phyloP scores from a whole-genome alignment of 2,113 vertebrate species.

The Aramus guarauna region DNA sequence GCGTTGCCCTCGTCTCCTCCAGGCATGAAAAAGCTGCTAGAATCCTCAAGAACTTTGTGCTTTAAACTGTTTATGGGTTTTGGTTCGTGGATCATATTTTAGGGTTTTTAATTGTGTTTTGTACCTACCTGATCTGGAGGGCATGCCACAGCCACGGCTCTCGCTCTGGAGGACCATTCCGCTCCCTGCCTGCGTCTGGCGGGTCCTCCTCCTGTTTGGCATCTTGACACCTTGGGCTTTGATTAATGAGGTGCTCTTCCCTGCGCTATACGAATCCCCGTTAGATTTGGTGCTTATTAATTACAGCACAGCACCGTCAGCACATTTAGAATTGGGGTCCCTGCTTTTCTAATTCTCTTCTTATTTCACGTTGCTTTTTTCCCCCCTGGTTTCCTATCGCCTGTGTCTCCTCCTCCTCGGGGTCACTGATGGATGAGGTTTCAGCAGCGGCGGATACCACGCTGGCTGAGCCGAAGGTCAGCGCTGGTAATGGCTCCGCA shows the following conservation, averaged over 20 bases:
- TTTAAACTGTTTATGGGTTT: fast-evolving
- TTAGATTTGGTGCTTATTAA: slow-evolving; percentile 56
- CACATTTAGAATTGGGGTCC: slow-evolving; percentile 47
- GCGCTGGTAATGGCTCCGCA: not conserved
- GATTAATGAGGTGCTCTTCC: slow-evolving; percentile 60
- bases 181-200: not conserved
- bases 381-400: not conserved
- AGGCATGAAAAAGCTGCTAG: not conserved
- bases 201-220: slow-evolving; percentile 32
- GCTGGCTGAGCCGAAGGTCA: slow-evolving; percentile 5
- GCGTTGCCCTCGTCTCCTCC: not conserved
- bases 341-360: slow-evolving; percentile 51
- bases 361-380: not conserved
- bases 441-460: not conserved
- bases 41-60: not conserved
- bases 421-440: slow-evolving; percentile 52
- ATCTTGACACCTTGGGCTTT: slow-evolving; percentile 41
- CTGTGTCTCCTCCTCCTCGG: not conserved
- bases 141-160: not conserved
- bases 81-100: not conserved
- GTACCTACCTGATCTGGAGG: not conserved
- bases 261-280: not conserved
- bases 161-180: not conserved
- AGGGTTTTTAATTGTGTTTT: not conserved
- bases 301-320: slow-evolving; percentile 60